phyloP scores from a whole-genome alignment of 2,888 invertebrate genomes.

The Anaspis maculata region DNA sequence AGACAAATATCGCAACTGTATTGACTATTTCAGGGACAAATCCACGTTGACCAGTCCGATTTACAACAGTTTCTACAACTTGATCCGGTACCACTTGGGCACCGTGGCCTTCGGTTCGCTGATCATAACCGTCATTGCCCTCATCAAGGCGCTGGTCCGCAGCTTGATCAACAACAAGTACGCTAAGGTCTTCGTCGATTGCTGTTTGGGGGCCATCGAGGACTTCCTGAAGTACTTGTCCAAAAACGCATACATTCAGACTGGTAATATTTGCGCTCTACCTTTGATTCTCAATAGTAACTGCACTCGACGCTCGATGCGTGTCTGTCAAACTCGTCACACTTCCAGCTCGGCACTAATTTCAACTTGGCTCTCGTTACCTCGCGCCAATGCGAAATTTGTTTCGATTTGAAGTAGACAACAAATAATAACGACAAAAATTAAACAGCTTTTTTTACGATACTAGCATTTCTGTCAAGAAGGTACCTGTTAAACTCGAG shows the following conservation, averaged over 20 bases:
- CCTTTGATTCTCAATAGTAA: not conserved
- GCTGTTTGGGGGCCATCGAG: slow-evolving; percentile 14
- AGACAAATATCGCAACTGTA: not conserved
- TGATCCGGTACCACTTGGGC: slow-evolving; percentile 17
- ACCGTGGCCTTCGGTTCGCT: slow-evolving; percentile 19
- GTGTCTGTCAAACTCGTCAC: too few species aligned
- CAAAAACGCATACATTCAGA: slow-evolving; percentile 20
- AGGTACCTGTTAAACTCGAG: too few species aligned
- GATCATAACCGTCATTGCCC: slow-evolving; percentile 14
- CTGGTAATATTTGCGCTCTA: slow-evolving; percentile 10
- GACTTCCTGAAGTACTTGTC: slow-evolving; percentile 17
- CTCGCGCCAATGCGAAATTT: too few species aligned
- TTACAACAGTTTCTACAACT: slow-evolving; percentile 13
- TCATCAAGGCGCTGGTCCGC: slow-evolving; percentile 10
- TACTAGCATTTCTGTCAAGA: too few species aligned
- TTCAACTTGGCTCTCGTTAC: too few species aligned
- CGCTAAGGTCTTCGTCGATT: slow-evolving; percentile 15
- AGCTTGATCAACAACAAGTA: slow-evolving; percentile 4
- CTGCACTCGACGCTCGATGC: too few species aligned
- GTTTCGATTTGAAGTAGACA: too few species aligned
- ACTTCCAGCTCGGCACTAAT: too few species aligned
- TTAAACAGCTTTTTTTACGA: too few species aligned
- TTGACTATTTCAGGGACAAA: slow-evolving; percentile 16
- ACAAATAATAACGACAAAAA: too few species aligned
- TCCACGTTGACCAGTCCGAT: slow-evolving; percentile 13